A percentile compares a stretch with the other conserved stretches of the same genome.
phyloP scores from a whole-genome alignment of 1,140 invertebrate species.

The Lucilia sericata region DNA sequence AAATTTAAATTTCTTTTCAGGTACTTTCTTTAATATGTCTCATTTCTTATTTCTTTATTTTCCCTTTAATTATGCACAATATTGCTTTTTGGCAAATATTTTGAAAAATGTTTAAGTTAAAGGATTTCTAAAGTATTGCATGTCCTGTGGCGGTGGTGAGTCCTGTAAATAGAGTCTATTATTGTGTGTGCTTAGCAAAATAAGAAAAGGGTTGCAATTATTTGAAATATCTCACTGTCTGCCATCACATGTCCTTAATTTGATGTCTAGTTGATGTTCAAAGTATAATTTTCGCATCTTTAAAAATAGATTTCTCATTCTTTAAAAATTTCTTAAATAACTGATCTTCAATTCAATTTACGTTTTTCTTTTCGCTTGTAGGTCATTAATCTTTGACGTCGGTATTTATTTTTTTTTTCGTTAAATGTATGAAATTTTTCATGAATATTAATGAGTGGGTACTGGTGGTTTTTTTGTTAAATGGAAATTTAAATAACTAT shows the following conservation, averaged over 20 bases:
- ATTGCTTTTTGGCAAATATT: not conserved
- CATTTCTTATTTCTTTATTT: too few species aligned
- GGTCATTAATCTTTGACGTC: constrained; percentile 15
- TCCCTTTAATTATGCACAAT: constrained; percentile 7
- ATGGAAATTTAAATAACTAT: not conserved
- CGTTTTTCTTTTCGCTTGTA: not conserved
- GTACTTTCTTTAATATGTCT: not conserved
- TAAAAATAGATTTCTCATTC: not conserved
- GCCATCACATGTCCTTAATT: not conserved
- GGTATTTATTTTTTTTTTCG: not conserved
- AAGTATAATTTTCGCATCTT: not conserved
- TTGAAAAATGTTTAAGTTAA: not conserved
- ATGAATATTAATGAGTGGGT: not conserved
- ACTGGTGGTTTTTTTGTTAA: not conserved
- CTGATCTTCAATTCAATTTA: not conserved
- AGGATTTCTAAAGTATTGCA: not conserved
- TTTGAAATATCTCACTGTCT: not conserved
- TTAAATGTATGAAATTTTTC: not conserved
- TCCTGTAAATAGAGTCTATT: not conserved
- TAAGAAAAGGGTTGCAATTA: constrained; percentile 27
- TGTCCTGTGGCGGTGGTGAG: not conserved
- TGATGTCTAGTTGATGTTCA: constrained; percentile 7
- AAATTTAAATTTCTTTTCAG: not conserved
- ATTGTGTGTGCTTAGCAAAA: not conserved
- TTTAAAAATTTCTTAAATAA: not conserved